These are phyloP conservation scores for Cariama cristata DNA, from an alignment of 2,113 vertebrate species.

Conservation along the genomic window DNA sequence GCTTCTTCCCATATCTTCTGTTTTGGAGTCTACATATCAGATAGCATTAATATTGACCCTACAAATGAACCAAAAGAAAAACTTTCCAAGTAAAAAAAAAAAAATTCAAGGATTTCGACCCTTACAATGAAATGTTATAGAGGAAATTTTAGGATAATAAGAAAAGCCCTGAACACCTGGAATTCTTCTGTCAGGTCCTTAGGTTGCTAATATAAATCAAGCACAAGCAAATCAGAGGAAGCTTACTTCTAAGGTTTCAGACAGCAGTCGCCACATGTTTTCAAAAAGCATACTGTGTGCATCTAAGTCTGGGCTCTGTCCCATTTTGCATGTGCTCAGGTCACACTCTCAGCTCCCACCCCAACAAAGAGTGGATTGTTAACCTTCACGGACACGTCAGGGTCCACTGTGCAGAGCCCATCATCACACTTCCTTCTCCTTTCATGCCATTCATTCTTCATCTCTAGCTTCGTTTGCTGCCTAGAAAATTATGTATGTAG, in stretches of 20 bases:
- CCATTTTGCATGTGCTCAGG: not conserved
- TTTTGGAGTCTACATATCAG: not conserved
- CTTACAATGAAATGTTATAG: not conserved
- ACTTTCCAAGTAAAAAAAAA: not conserved
- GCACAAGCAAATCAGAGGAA: not conserved
- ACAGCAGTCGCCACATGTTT: not conserved
- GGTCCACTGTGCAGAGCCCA: not conserved
- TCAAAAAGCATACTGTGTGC: not conserved
- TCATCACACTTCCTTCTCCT: not conserved
- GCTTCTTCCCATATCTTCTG: not conserved
- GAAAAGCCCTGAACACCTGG: not conserved
- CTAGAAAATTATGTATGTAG: not conserved
- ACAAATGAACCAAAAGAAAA: not conserved
- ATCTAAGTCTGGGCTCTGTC: not conserved
- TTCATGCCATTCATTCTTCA: not conserved
- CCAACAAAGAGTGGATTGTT: not conserved
- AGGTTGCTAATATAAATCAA: not conserved
- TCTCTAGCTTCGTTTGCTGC: not conserved
- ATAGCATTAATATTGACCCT: not conserved
- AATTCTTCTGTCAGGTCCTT: not conserved
- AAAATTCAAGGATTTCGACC: not conserved
- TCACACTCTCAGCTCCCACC: not conserved
- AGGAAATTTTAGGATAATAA: not conserved
- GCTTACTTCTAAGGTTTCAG: not conserved
- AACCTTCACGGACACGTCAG: accelerated